phyloP scores from a whole-genome alignment of 2,888 invertebrate genomes.

The Ennomos erosarius region DNA sequence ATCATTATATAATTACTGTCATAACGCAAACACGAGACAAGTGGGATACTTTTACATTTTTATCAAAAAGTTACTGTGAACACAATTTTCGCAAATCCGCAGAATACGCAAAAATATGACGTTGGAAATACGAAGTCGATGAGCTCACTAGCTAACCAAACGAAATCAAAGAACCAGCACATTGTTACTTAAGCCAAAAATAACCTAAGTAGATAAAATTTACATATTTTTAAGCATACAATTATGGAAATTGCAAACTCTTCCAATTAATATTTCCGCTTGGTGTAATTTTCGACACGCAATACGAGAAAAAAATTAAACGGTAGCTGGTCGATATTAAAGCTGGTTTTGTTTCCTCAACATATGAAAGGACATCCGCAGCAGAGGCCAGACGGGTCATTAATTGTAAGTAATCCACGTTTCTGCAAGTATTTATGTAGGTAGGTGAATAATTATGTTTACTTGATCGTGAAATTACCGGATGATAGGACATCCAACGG shows the following conservation, averaged over 20 bases:
- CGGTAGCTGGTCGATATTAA: constrained; percentile 66
- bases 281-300: constrained; percentile 77
- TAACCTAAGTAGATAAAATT: constrained; percentile 45
- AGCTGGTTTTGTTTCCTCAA: constrained; percentile 65
- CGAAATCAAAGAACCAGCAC: constrained; percentile 24
- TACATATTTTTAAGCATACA: constrained; percentile 53
- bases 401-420: constrained; percentile 63
- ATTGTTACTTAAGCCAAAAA: constrained; percentile 39
- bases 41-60: too few species aligned
- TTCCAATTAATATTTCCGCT: constrained; percentile 51
- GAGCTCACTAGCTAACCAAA: background rate
- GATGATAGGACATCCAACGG: constrained; percentile 2
- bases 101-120: too few species aligned
- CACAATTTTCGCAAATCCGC: too few species aligned
- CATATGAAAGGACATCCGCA: constrained; percentile 80
- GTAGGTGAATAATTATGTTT: constrained; percentile 40
- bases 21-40: too few species aligned
- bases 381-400: constrained; percentile 68
- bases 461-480: constrained; percentile 44
- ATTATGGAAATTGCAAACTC: constrained; percentile 55
- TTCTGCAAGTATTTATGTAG: constrained; percentile 44
- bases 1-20: too few species aligned
- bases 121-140: too few species aligned
- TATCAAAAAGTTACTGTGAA: too few species aligned
- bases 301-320: constrained; percentile 52